phyloP scores from a whole-genome alignment of 2,113 vertebrate genomes.

The Cyrtonyx montezumae region DNA sequence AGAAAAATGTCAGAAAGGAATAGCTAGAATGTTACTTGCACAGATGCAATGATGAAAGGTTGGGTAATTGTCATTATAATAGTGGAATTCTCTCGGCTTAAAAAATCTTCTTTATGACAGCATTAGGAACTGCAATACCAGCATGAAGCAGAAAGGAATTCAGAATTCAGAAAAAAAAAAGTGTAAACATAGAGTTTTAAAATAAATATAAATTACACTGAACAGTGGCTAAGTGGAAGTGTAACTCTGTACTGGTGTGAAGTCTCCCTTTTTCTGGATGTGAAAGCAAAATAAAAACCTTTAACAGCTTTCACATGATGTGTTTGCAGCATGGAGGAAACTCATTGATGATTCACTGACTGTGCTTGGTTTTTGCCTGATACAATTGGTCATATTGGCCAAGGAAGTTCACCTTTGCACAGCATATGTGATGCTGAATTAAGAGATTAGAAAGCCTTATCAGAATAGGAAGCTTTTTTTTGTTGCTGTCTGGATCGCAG shows the following conservation, averaged over 20 bases:
- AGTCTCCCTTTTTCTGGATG: not conserved
- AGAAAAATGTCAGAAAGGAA: not conserved
- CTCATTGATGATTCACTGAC: not conserved
- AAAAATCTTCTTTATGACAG: not conserved
- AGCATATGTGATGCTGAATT: not conserved
- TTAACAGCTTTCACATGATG: not conserved
- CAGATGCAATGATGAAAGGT: not conserved
- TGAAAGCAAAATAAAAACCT: not conserved
- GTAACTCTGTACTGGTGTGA: not conserved
- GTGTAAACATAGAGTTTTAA: not conserved
- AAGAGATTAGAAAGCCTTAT: not conserved
- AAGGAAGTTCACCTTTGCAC: not conserved
- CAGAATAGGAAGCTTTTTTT: slow-evolving; percentile 13
- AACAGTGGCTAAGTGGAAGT: not conserved
- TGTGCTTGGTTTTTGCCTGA: not conserved
- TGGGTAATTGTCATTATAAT: not conserved
- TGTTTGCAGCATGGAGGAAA: not conserved
- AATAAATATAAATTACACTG: not conserved
- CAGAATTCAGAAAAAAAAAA: too few species aligned
- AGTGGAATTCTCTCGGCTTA: not conserved
- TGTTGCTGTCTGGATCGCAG: slow-evolving; percentile 46
- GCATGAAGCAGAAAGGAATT: not conserved
- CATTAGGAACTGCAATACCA: not conserved
- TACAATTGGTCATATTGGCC: not conserved
- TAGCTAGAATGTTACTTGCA: not conserved